A percentile compares a stretch with the other conserved stretches of the same genome.
phyloP scores from a whole-genome alignment of 2,797 vertebrate genomes.

The Xerus rutilus region DNA sequence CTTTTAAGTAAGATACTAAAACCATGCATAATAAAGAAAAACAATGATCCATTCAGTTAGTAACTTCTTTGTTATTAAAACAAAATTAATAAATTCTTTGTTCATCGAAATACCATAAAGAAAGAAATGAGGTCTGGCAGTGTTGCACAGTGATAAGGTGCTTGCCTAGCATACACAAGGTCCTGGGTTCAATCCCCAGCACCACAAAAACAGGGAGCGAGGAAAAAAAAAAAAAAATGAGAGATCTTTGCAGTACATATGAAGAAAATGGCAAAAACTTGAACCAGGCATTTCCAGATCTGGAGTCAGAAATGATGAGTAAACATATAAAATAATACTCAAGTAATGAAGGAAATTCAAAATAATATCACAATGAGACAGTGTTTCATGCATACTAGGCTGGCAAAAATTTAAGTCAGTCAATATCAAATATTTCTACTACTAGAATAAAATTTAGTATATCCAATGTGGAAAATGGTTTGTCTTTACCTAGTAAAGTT shows the following conservation, averaged over 20 bases:
- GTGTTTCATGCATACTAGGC: not conserved
- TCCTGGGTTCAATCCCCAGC: not conserved
- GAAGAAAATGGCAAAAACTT: not conserved
- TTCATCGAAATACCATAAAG: not conserved
- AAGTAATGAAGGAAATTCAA: conserved; percentile 32
- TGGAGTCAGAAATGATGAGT: not conserved
- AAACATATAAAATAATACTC: conserved; percentile 42
- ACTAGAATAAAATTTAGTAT: conserved; percentile 35
- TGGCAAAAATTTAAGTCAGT: not conserved
- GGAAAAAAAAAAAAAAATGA: not conserved
- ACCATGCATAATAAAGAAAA: not conserved
- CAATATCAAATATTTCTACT: conserved; percentile 22
- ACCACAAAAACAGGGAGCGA: not conserved
- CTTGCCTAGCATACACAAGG: not conserved
- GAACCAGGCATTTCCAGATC: not conserved
- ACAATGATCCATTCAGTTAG: not conserved
- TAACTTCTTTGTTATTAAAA: not conserved
- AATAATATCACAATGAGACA: not conserved
- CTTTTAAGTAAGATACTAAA: conserved; percentile 20
- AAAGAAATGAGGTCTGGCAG: not conserved
- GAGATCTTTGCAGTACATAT: not conserved
- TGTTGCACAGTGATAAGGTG: not conserved
- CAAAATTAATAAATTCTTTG: conserved; percentile 8
- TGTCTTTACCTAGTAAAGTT: not conserved
- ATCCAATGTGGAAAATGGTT: not conserved